A percentile compares a stretch with the other conserved stretches of the same genome.
phyloP scores from a whole-genome alignment of 2,888 invertebrate species.

The Schrankia costaestrigalis region DNA sequence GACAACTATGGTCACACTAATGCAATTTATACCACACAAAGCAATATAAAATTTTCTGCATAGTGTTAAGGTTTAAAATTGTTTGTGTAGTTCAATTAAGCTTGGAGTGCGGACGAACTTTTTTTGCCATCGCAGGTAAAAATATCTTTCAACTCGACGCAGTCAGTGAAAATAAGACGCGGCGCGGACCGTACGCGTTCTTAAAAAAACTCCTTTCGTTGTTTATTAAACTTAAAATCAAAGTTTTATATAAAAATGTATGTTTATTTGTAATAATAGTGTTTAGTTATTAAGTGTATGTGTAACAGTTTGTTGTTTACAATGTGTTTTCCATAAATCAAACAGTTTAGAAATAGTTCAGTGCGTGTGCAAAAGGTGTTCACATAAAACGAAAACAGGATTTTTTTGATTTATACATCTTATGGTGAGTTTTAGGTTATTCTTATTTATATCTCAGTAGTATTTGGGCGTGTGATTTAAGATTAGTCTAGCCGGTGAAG shows the following conservation, averaged over 20 bases:
- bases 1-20: constrained; percentile 49
- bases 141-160: constrained; percentile 61
- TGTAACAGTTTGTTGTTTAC: constrained; percentile 26
- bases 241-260: constrained; percentile 33
- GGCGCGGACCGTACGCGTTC: constrained; percentile 42
- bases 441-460: constrained; percentile 7
- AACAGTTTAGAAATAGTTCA: constrained; percentile 44
- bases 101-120: constrained; percentile 51
- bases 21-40: constrained; percentile 40
- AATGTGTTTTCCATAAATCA: constrained; percentile 36
- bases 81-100: constrained; percentile 25
- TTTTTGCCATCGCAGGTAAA: constrained; percentile 75
- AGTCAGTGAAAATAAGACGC: constrained; percentile 67
- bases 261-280: constrained; percentile 16
- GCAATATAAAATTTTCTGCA: constrained; percentile 15
- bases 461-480: constrained; percentile 18
- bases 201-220: constrained; percentile 15
- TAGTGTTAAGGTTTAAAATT: constrained; percentile 17
- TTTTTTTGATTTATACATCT: constrained; percentile 45
- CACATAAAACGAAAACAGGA: constrained; percentile 49
- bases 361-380: constrained; percentile 54
- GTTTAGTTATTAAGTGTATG: constrained; percentile 33
- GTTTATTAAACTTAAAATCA: constrained; percentile 21
- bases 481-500: constrained; percentile 35
- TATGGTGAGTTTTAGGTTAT: constrained; percentile 52